Evolutionary conservation across 2,888 invertebrate species (phyloP), one percentile per base, ranked within the genome.

Genomic region (Patella caerulea): DNA sequence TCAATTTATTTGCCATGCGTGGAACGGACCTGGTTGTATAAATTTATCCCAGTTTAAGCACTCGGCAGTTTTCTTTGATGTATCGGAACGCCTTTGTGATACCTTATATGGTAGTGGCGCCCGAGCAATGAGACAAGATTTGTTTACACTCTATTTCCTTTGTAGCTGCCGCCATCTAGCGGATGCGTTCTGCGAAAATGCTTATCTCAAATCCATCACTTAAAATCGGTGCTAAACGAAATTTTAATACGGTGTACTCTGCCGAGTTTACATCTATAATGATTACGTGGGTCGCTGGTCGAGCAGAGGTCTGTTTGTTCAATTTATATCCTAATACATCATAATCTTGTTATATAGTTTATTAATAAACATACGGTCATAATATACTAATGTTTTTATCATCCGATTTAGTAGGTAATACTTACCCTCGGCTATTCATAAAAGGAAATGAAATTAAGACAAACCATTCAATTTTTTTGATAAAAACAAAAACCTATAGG

Each of bases 11-110:
- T 78, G 75, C 74, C 52, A 76, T 75, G 71, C 77, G 75, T 77
- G 78, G 45, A 77, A 65, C 24, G 45, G 54, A 59, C 73, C 73
- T 73, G 52, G 73, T 52, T 71, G 72, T 56, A 72, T 55, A 79
- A 78, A 79, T 79, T 76, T 77, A 76, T 72, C 75, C 54, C 78
- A 73, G 76, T 76, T 75, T 72, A 75, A 73, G 71, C 70, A 73
- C 73, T 73, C 74, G 75, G 80, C 78, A 75, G 82, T 75, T 76
- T 76, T 78, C 85, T 86, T 86, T 86, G 86, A 86, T 83, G 81
- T 84, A 77, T 83, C 79, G 84, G 81, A 79, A 81, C 81, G 80
- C 85, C 84, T 86, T 84, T 86, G 86, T 85, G 85, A 80, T 84
- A 84, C 85, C 85, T 83, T 85, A 86, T 85, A 86, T 84, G 84